Evolutionary conservation across 2,113 vertebrate genomes (phyloP).

Genomic region (Lipophrys pholis): DNA sequence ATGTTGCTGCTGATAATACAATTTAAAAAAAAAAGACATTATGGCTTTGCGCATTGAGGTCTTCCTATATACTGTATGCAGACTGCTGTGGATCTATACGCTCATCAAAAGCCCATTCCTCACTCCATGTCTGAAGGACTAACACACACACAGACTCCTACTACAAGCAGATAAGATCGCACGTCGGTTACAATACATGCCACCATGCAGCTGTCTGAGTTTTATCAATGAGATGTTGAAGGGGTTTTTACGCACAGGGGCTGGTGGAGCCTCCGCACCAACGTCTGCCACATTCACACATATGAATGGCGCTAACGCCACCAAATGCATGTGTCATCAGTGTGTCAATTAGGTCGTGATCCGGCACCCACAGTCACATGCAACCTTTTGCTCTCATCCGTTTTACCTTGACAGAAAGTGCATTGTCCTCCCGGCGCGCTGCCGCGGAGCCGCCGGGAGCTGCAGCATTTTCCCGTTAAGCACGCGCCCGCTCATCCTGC

Average conservation of each 20-base stretch:
- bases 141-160: not conserved
- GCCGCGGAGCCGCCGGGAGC: conserved; percentile 77
- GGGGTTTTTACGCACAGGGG: conserved; percentile 68
- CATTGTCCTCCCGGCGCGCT: conserved; percentile 80
- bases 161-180: not conserved
- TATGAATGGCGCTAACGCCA: no score
- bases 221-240: conserved; percentile 70
- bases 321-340: conserved; percentile 26
- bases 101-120: not conserved
- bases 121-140: conserved; percentile 17
- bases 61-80: not conserved
- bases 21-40: not conserved
- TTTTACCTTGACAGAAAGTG: conserved; percentile 87
- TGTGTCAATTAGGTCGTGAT: conserved; percentile 32
- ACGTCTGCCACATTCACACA: not conserved
- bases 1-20: not conserved
- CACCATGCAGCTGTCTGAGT: conserved; percentile 53
- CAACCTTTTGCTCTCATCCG: conserved; percentile 25
- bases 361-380: conserved; percentile 28
- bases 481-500: conserved; percentile 84
- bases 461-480: conserved; percentile 84
- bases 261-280: conserved; percentile 22
- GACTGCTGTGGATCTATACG: not conserved
- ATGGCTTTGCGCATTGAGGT: conserved; percentile 67
- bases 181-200: conserved; percentile 28